A percentile compares a stretch with the other conserved stretches of the same genome.
Conservation (phyloP, 2,888 invertebrate genomes). For the Noctua fimbriata region DNA sequence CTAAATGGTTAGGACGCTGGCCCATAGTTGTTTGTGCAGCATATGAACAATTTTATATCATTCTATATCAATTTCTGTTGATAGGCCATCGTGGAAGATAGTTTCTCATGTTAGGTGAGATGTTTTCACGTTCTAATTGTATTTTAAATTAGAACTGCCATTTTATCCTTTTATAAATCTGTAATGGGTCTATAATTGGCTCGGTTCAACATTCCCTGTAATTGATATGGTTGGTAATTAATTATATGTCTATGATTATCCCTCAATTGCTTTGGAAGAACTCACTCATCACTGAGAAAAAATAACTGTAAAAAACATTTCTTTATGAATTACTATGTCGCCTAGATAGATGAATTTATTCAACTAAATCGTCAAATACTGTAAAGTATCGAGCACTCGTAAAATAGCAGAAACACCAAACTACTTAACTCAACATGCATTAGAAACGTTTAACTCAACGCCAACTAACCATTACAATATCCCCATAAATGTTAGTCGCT, state of each 20-base stretch:
- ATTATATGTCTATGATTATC: constrained; percentile 25
- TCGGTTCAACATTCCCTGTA: constrained; percentile 5
- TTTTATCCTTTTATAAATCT: constrained; percentile 40
- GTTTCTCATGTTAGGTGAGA: constrained; percentile 39
- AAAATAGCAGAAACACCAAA: background rate
- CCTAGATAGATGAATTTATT: background rate
- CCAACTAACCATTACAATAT: constrained; percentile 45
- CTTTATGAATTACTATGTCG: too few species aligned
- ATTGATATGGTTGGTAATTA: constrained; percentile 37
- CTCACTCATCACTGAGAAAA: background rate
- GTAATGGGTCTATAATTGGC: constrained; percentile 39
- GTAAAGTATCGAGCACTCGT: background rate
- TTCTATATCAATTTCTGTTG: constrained; percentile 45
- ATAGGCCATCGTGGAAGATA: constrained; percentile 12
- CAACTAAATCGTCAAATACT: background rate
- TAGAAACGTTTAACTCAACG: constrained; percentile 43
- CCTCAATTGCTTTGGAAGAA: background rate
- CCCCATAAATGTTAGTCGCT: constrained; percentile 55
- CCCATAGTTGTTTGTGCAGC: constrained; percentile 42
- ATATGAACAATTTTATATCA: constrained; percentile 53
- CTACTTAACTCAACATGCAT: constrained; percentile 31
- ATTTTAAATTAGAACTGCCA: constrained; percentile 30
- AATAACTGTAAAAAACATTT: background rate
- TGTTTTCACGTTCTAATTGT: constrained; percentile 57
- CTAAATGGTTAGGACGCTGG: constrained; percentile 79